Evolutionary conservation across 2,113 vertebrate species (phyloP).

Genomic region (Callipepla squamata): DNA sequence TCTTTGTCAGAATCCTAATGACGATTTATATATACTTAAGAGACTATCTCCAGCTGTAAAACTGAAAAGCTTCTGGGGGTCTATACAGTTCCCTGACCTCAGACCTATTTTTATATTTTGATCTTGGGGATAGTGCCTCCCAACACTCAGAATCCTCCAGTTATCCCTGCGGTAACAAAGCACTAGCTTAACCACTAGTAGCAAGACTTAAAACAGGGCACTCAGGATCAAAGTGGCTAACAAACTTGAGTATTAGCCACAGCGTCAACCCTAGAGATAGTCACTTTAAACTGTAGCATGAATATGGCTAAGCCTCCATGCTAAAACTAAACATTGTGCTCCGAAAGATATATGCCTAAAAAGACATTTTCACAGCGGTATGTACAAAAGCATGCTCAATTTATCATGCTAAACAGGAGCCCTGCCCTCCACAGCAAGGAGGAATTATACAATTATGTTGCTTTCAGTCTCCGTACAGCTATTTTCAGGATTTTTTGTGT

Average conservation of each 20-base stretch:
- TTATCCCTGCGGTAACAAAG: conserved; percentile 80
- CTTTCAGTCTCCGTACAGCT: not conserved
- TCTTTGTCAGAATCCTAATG: conserved; percentile 86
- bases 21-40: conserved; percentile 83
- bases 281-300: conserved; percentile 47
- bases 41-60: conserved; percentile 84
- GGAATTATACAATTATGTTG: conserved; percentile 6
- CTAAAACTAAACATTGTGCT: conserved; percentile 50
- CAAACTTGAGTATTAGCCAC: conserved; percentile 77
- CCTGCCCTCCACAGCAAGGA: not conserved
- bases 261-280: conserved; percentile 69
- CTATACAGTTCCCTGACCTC: conserved; percentile 81
- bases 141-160: conserved; percentile 79
- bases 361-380: not conserved
- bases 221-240: conserved; percentile 81
- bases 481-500: conserved; percentile 16
- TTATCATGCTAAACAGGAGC: conserved; percentile 37
- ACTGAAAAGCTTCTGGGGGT: conserved; percentile 79
- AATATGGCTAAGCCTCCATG: conserved; percentile 57
- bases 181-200: conserved; percentile 77
- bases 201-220: conserved; percentile 80
- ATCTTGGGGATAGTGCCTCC: conserved; percentile 79
- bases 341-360: not conserved
- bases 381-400: conserved; percentile 20
- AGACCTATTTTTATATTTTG: conserved; percentile 85